Percentiles rank a stretch among this genome's conserved stretches.
Evolutionary conservation across 2,113 vertebrate genomes (phyloP).

Genomic region (Atherinomorus stipes): DNA sequence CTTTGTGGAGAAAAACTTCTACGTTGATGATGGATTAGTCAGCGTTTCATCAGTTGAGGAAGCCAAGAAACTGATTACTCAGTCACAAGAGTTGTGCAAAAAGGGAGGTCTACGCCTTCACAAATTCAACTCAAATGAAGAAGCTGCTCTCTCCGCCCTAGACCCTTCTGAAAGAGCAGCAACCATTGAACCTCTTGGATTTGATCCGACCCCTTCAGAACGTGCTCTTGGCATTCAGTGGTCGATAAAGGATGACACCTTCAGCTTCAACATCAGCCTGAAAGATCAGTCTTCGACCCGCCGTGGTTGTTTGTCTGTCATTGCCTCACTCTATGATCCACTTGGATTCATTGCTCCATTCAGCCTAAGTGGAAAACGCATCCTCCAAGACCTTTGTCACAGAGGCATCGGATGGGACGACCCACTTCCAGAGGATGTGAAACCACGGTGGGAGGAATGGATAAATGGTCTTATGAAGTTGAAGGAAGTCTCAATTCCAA

Average conservation of each 20-base stretch:
- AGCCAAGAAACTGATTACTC: not conserved
- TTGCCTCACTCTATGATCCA: slow-evolving; percentile 11
- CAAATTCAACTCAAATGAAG: slow-evolving; percentile 16
- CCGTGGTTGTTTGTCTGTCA: not conserved
- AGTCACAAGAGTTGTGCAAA: slow-evolving; percentile 12
- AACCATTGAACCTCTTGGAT: not conserved
- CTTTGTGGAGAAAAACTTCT: slow-evolving; percentile 16
- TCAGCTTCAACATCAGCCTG: slow-evolving; percentile 3
- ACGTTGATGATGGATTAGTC: slow-evolving; percentile 11
- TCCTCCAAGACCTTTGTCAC: not conserved
- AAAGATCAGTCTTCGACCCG: slow-evolving; percentile 4
- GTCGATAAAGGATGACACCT: not conserved
- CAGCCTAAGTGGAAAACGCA: not conserved
- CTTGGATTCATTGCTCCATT: slow-evolving; percentile 4
- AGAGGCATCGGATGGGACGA: not conserved
- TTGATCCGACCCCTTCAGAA: not conserved
- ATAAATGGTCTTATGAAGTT: not conserved
- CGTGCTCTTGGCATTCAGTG: slow-evolving; percentile 12
- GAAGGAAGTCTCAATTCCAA: not conserved
- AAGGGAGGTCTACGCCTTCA: not conserved
- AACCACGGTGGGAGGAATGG: not conserved
- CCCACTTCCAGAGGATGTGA: not conserved
- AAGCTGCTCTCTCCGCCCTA: not conserved
- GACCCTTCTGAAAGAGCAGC: slow-evolving; percentile 4
- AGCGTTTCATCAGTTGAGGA: not conserved